These are phyloP conservation scores for Gallirallus australis DNA, from an alignment of 2,797 vertebrate species.

Conservation along the genomic window DNA sequence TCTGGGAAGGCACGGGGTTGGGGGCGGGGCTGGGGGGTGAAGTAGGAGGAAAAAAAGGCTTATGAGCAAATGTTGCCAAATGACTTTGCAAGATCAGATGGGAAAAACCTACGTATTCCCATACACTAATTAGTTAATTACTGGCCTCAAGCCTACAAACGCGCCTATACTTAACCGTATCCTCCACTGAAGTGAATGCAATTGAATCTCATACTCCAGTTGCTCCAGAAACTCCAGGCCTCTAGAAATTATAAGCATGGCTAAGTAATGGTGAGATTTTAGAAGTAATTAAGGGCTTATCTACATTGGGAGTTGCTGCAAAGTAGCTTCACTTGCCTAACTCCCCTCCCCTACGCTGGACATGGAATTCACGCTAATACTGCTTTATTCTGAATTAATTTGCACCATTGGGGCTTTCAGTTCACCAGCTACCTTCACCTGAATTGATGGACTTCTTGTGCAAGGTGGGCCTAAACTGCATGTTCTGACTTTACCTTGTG, in stretches of 20 bases:
- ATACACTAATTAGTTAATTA: conserved; percentile 33
- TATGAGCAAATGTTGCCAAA: background rate
- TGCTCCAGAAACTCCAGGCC: conserved; percentile 53
- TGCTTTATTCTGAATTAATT: background rate
- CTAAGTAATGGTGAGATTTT: conserved; percentile 51
- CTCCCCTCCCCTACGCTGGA: background rate
- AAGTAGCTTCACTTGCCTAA: background rate
- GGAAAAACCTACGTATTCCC: background rate
- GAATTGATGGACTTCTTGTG: background rate
- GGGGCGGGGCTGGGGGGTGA: too few species aligned
- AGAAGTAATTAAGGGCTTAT: conserved; percentile 42
- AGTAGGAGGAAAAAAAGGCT: background rate
- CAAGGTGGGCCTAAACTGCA: background rate
- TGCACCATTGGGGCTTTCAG: background rate
- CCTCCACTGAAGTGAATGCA: conserved; percentile 52
- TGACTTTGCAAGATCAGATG: background rate
- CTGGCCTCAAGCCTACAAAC: background rate
- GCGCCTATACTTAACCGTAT: conserved; percentile 19
- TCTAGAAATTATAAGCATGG: conserved; percentile 47
- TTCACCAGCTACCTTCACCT: background rate
- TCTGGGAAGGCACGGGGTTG: background rate
- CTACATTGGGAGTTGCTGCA: background rate
- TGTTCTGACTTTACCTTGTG: background rate
- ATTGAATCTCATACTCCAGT: conserved; percentile 67
- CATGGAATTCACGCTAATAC: background rate